phyloP scores from a whole-genome alignment of 2,113 vertebrate genomes.

The Spermophilus dauricus region DNA sequence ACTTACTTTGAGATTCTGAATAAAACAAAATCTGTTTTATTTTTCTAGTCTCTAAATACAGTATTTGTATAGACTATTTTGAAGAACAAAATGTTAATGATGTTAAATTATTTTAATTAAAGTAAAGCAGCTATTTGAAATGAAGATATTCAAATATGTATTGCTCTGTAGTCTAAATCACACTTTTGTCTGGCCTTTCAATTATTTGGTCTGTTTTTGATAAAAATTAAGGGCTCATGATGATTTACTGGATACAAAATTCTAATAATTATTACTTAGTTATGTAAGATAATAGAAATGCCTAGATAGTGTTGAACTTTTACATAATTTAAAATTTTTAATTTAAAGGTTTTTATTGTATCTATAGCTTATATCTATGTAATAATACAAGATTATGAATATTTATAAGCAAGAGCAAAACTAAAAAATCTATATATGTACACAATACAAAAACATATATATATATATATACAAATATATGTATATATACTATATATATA shows the following conservation, averaged over 20 bases:
- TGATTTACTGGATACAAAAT: slow-evolving; percentile 9
- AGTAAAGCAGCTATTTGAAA: slow-evolving; percentile 61
- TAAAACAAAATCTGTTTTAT: slow-evolving; percentile 72
- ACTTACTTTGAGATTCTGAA: slow-evolving; percentile 69
- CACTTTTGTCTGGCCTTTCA: slow-evolving; percentile 54
- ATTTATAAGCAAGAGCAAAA: slow-evolving; percentile 44
- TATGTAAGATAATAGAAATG: slow-evolving; percentile 20
- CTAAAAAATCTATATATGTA: background rate
- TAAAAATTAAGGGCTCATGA: slow-evolving; percentile 56
- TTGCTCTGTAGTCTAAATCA: slow-evolving; percentile 42
- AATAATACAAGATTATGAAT: slow-evolving; percentile 38
- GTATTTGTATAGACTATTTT: slow-evolving; percentile 62
- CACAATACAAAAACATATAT: too few relatives aligned
- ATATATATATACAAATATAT: too few relatives aligned
- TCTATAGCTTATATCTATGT: slow-evolving; percentile 27
- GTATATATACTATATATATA: too few relatives aligned
- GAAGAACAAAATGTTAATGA: slow-evolving; percentile 73
- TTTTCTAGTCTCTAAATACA: slow-evolving; percentile 72
- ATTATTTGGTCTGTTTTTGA: slow-evolving; percentile 38
- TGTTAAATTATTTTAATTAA: slow-evolving; percentile 80
- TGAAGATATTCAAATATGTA: slow-evolving; percentile 72
- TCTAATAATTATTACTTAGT: slow-evolving; percentile 37
- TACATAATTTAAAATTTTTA: slow-evolving; percentile 3
- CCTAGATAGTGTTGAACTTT: background rate
- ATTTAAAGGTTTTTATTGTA: background rate